A percentile compares a stretch with the other conserved stretches of the same genome.
phyloP scores from a whole-genome alignment of 2,797 vertebrate species.

The Hozukius guyotensis region DNA sequence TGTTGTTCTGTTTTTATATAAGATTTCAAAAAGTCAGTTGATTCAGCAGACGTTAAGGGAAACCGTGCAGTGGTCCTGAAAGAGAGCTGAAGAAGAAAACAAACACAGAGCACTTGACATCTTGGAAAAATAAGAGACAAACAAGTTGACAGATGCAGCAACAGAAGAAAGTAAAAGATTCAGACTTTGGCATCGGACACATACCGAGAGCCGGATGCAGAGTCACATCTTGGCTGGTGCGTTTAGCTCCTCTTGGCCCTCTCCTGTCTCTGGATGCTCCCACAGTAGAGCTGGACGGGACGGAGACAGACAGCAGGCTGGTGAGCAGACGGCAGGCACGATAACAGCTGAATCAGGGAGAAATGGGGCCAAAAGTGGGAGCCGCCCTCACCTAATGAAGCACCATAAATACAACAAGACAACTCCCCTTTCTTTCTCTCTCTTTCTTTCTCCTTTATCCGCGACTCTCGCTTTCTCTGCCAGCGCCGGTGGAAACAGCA shows the following conservation, averaged over 20 bases:
- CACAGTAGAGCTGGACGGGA: neutral
- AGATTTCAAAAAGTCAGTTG: neutral
- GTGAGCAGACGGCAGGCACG: neutral
- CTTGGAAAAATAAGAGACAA: conserved; percentile 2
- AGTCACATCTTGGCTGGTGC: conserved; percentile 29
- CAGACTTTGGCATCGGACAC: neutral
- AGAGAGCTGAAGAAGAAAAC: neutral
- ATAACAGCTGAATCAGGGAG: conserved; percentile 61
- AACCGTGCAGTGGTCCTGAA: neutral
- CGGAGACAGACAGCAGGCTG: neutral
- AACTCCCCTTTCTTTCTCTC: neutral
- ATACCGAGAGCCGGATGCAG: neutral
- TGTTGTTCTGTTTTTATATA: neutral
- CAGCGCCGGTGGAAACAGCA: neutral
- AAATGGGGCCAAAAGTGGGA: conserved; percentile 41
- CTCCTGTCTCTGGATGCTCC: conserved; percentile 7
- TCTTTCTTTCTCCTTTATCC: neutral
- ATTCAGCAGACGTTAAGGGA: neutral
- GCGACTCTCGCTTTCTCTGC: neutral
- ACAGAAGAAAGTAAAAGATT: conserved; percentile 12
- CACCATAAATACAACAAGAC: conserved; percentile 27
- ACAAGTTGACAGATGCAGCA: conserved; percentile 20
- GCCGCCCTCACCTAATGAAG: conserved; percentile 41
- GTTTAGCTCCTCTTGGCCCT: conserved; percentile 4
- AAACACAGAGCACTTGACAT: neutral